A percentile compares a stretch with the other conserved stretches of the same genome.
phyloP scores from a whole-genome alignment of 2,797 vertebrate species.

The Fundulus diaphanus region DNA sequence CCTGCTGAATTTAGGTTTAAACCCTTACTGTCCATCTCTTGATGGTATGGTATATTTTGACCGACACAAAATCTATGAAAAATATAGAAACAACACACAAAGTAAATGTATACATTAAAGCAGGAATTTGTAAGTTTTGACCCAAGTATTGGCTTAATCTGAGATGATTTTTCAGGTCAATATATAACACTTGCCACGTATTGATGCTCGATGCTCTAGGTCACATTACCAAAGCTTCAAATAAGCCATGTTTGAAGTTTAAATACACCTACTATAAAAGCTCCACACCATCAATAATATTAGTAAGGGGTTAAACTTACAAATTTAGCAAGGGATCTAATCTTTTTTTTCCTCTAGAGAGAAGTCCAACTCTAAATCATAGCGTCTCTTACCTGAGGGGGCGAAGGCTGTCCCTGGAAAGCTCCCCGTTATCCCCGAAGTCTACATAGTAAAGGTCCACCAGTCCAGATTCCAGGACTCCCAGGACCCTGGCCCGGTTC shows the following conservation, averaged over 20 bases:
- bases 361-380: background rate
- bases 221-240: no score
- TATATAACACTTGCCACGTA: no score
- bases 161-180: no score
- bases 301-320: background rate
- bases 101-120: no score
- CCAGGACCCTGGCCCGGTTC: conserved; percentile 89
- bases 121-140: no score
- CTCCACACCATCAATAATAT: background rate
- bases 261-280: background rate
- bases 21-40: no score
- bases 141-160: no score
- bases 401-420: conserved; percentile 76
- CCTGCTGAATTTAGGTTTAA: no score
- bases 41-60: no score
- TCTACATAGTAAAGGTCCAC: conserved; percentile 91
- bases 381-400: conserved; percentile 80
- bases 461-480: conserved; percentile 77
- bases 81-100: no score
- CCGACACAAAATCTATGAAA: no score
- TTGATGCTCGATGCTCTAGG: no score
- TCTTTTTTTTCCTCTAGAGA: background rate
- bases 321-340: background rate
- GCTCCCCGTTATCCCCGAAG: conserved; percentile 89
- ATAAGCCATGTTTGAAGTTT: background rate